phyloP scores from a whole-genome alignment of 2,888 invertebrate species.

The Pardosa pseudoannulata region DNA sequence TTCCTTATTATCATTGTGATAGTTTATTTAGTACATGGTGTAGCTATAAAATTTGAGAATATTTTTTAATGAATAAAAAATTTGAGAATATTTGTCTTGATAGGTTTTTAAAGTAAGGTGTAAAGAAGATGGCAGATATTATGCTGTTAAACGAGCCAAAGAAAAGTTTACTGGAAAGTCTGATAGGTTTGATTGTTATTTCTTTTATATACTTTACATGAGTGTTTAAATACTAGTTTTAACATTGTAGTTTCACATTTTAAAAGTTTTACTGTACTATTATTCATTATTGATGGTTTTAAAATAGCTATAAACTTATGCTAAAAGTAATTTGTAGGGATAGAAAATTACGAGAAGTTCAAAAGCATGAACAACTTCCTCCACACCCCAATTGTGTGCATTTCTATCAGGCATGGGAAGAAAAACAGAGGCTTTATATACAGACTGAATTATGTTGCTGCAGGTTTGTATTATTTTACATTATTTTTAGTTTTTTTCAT shows the following conservation, averaged over 20 bases:
- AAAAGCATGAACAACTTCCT: constrained; percentile 84
- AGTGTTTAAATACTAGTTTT: too few relatives aligned
- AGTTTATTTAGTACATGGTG: too few relatives aligned
- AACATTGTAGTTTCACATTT: too few relatives aligned
- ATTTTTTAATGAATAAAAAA: too few relatives aligned
- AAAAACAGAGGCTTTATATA: constrained; percentile 83
- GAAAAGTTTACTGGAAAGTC: constrained; percentile 81
- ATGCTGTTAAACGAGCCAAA: constrained; percentile 85
- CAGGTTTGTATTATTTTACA: constrained; percentile 77
- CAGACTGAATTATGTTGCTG: constrained; percentile 85
- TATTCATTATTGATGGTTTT: too few relatives aligned
- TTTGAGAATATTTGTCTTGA: too few relatives aligned
- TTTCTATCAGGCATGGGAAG: constrained; percentile 86
- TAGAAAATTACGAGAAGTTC: constrained; percentile 83
- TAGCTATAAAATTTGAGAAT: too few relatives aligned
- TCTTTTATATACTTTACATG: too few relatives aligned
- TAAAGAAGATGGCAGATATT: constrained; percentile 82
- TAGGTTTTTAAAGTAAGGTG: constrained; percentile 83
- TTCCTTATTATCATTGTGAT: too few relatives aligned
- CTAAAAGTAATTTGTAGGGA: constrained; percentile 76
- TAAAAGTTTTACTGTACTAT: too few relatives aligned
- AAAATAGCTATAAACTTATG: too few relatives aligned
- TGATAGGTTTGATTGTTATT: constrained; percentile 80
- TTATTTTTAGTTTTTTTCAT: too few relatives aligned
- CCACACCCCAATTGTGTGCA: constrained; percentile 83